Percentiles rank a stretch among this genome's conserved stretches.
Evolutionary conservation across 1,140 invertebrate species (phyloP).

Genomic region (Anastrepha obliqua): DNA sequence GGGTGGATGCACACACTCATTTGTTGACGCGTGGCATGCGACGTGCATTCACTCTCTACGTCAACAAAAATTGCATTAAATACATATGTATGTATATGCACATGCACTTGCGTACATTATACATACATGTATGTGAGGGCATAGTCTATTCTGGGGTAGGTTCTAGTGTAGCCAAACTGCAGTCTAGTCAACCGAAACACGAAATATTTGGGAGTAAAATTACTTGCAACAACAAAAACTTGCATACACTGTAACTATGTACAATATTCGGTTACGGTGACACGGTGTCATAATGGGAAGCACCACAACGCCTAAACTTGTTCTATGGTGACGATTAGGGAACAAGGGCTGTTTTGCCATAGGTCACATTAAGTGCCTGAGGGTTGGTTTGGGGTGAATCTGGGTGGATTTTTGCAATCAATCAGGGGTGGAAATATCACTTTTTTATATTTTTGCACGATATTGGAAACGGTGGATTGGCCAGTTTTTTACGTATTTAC

Average conservation of each 20-base stretch:
- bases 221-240: background rate
- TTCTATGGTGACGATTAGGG: constrained; percentile 9
- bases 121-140: background rate
- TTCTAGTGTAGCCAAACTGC: background rate
- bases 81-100: background rate
- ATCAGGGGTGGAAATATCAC: background rate
- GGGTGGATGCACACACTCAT: background rate
- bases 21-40: constrained; percentile 13
- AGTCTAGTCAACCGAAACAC: background rate
- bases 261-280: background rate
- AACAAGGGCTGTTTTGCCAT: constrained; percentile 13
- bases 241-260: too few species aligned
- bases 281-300: background rate
- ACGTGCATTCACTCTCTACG: background rate
- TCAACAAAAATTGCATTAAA: background rate
- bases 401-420: background rate
- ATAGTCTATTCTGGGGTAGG: background rate
- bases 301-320: background rate
- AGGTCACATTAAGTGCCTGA: background rate
- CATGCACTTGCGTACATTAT: background rate
- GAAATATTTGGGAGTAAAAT: background rate
- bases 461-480: background rate
- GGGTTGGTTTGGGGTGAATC: constrained; percentile 1
- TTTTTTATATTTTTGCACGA: background rate
- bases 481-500: background rate